Evolutionary conservation across 2,888 invertebrate species (phyloP).

Genomic region (Drosophila paracracens): DNA sequence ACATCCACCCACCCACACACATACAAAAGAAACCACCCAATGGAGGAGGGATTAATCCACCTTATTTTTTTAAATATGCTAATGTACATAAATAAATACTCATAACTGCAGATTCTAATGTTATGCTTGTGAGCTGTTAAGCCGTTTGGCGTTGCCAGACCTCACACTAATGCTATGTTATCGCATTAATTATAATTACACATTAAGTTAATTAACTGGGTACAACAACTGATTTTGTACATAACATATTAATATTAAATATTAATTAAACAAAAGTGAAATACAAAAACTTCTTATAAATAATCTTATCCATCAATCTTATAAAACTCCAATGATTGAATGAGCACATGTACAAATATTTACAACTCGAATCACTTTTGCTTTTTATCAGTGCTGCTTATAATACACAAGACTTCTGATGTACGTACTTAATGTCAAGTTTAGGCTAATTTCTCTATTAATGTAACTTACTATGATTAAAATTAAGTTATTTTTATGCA

Average conservation of each 20-base stretch:
- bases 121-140: slow-evolving; percentile 7
- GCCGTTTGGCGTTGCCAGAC: slow-evolving; percentile 31
- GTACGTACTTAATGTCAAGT: slow-evolving; percentile 32
- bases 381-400: slow-evolving; percentile 14
- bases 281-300: not conserved
- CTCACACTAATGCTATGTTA: slow-evolving; percentile 19
- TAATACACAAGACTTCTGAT: not conserved
- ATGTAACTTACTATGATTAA: slow-evolving; percentile 45
- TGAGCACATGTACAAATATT: slow-evolving; percentile 39
- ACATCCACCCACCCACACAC: slow-evolving; percentile 3
- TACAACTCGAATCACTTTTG: slow-evolving; percentile 9
- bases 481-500: slow-evolving; percentile 47
- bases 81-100: slow-evolving; percentile 21
- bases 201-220: slow-evolving; percentile 36
- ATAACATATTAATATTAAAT: slow-evolving; percentile 37
- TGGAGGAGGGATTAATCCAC: slow-evolving; percentile 11
- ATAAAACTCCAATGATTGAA: slow-evolving; percentile 1
- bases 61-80: not conserved
- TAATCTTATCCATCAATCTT: too few species aligned
- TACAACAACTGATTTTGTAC: slow-evolving; percentile 45
- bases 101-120: not conserved
- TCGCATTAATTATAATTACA: slow-evolving; percentile 13
- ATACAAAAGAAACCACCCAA: not conserved
- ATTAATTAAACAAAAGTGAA: not conserved
- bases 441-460: slow-evolving; percentile 29